These are phyloP conservation scores for Mallateleia sp. DNA, from an alignment of 2,888 invertebrate species.

Conservation along the genomic window DNA sequence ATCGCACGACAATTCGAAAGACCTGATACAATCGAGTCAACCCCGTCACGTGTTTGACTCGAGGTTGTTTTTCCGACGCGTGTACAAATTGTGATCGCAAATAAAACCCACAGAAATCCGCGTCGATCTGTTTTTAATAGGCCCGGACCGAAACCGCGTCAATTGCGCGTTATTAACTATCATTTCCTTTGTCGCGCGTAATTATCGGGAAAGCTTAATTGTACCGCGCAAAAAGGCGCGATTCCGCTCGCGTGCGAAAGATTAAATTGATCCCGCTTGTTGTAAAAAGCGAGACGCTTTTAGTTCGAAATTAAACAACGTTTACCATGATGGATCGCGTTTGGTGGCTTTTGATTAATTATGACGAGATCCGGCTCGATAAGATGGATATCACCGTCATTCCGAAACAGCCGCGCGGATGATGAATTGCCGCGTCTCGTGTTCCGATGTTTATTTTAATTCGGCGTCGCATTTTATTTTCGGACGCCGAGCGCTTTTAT, in stretches of 20 bases:
- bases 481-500: not conserved
- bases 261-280: constrained; percentile 47
- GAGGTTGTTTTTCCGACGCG: constrained; percentile 49
- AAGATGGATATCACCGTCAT: constrained; percentile 51
- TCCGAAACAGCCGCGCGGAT: constrained; percentile 47
- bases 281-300: constrained; percentile 53
- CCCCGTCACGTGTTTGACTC: constrained; percentile 66
- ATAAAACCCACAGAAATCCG: constrained; percentile 67
- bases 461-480: constrained; percentile 7
- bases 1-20: constrained; percentile 48
- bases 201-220: constrained; percentile 47
- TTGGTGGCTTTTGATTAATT: constrained; percentile 61
- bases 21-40: constrained; percentile 53
- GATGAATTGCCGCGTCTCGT: constrained; percentile 45
- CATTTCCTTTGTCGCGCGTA: constrained; percentile 40
- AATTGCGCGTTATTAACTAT: constrained; percentile 25
- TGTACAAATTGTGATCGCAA: constrained; percentile 69
- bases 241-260: constrained; percentile 39
- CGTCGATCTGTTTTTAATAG: constrained; percentile 67
- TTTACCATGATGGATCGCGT: constrained; percentile 60
- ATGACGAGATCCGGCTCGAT: constrained; percentile 52
- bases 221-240: constrained; percentile 13
- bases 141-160: constrained; percentile 1
- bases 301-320: constrained; percentile 56
- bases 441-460: constrained; percentile 34